Evolutionary conservation across 1,140 invertebrate genomes (phyloP).

Genomic region (Muscidifurax raptorellus): DNA sequence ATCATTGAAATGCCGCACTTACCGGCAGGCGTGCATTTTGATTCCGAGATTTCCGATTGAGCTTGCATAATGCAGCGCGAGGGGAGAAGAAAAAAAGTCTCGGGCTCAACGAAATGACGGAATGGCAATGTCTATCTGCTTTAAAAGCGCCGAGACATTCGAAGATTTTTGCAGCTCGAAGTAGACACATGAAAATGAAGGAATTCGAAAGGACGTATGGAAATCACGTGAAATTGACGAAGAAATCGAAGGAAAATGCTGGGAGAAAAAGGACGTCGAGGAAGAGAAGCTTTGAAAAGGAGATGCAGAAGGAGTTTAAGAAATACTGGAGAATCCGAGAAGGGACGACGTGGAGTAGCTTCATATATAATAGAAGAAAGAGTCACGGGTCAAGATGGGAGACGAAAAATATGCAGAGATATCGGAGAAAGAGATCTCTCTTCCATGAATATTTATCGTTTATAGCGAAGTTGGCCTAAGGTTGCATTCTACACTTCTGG

Average conservation of each 20-base stretch:
- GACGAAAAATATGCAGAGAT: background rate
- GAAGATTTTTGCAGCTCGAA: background rate
- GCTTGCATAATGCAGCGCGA: conserved; percentile 6
- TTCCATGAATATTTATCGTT: conserved; percentile 45
- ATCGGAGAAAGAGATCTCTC: background rate
- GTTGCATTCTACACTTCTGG: conserved; percentile 30
- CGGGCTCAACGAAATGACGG: background rate
- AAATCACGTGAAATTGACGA: conserved; percentile 7
- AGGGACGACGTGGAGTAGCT: background rate
- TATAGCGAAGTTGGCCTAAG: background rate
- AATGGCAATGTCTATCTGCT: conserved; percentile 8
- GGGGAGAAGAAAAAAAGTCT: background rate
- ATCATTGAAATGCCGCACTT: conserved; percentile 5
- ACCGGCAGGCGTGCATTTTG: background rate
- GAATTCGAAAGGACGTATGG: conserved; percentile 4
- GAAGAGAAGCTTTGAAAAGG: background rate
- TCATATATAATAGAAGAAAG: background rate
- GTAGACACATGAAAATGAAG: background rate
- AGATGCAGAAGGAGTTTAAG: conserved; percentile 15
- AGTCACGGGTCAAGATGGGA: background rate
- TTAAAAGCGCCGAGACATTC: background rate
- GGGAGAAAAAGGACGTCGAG: background rate
- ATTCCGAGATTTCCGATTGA: background rate
- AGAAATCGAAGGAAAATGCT: conserved; percentile 9
- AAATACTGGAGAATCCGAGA: background rate